These are phyloP conservation scores for Esox masquinongy DNA, from an alignment of 2,797 vertebrate species.

Conservation along the genomic window DNA sequence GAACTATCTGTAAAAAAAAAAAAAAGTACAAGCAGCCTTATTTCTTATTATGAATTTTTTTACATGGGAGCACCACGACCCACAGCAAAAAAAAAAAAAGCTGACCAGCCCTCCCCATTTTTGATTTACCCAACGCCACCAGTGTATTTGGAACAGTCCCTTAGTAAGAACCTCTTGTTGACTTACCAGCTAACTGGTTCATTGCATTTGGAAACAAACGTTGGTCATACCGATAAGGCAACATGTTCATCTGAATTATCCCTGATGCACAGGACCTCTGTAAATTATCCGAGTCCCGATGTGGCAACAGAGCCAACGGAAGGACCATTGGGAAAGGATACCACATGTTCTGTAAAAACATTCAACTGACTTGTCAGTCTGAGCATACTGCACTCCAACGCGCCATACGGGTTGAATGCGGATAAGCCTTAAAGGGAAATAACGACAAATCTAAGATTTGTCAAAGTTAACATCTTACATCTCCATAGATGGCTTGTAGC, in stretches of 20 bases:
- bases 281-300: neutral
- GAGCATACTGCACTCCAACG: too few relatives aligned
- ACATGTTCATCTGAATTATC: neutral
- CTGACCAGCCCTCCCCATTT: neutral
- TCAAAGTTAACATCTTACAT: too few relatives aligned
- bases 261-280: neutral
- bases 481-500: too few relatives aligned
- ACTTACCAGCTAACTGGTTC: conserved; percentile 3
- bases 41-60: too few relatives aligned
- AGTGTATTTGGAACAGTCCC: neutral
- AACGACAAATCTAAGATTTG: too few relatives aligned
- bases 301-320: neutral
- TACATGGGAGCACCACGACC: too few relatives aligned
- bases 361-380: neutral
- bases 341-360: conserved; percentile 19
- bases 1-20: too few relatives aligned
- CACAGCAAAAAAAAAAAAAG: too few relatives aligned
- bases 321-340: conserved; percentile 4
- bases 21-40: too few relatives aligned
- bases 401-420: too few relatives aligned
- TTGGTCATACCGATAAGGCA: conserved; percentile 11
- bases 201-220: neutral
- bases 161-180: neutral
- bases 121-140: conserved; percentile 19
- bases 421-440: too few relatives aligned